Evolutionary conservation across 1,140 invertebrate genomes (phyloP).

Genomic region (Drosophila serrata): DNA sequence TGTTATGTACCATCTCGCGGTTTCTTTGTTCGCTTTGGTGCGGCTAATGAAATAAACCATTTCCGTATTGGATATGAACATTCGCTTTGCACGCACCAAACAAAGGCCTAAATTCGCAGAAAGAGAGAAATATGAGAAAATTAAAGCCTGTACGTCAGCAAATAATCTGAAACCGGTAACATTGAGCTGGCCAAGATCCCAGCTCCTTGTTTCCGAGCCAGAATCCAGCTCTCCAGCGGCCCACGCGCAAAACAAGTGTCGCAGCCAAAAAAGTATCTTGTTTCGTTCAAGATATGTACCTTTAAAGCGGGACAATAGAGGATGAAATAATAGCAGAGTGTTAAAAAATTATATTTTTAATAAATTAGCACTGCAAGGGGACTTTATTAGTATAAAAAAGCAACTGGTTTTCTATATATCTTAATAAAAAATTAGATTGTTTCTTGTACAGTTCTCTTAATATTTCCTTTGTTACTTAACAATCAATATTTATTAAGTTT

Average conservation of each 20-base stretch:
- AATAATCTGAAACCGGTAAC: slow-evolving; percentile 44
- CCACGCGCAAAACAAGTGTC: slow-evolving; percentile 73
- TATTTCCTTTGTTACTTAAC: not conserved
- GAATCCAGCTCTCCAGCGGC: slow-evolving; percentile 23
- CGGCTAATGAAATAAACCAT: slow-evolving; percentile 46
- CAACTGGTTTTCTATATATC: not conserved
- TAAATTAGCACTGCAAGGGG: not conserved
- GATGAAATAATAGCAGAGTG: not conserved
- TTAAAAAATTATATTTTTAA: not conserved
- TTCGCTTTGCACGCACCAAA: slow-evolving; percentile 35
- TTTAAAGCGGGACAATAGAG: not conserved
- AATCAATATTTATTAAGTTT: not conserved
- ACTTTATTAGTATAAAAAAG: not conserved
- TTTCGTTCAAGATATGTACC: slow-evolving; percentile 45
- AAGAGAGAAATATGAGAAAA: slow-evolving; percentile 23
- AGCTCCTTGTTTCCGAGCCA: slow-evolving; percentile 18
- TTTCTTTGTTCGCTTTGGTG: slow-evolving; percentile 30
- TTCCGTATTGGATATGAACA: slow-evolving; percentile 34
- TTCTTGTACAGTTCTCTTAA: too few relatives aligned
- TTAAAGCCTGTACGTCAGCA: not conserved
- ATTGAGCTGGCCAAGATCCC: slow-evolving; percentile 15
- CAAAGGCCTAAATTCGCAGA: slow-evolving; percentile 35
- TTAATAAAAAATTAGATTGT: not conserved
- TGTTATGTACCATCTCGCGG: slow-evolving; percentile 12
- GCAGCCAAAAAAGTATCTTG: slow-evolving; percentile 56